Base-by-base conservation (phyloP, 2,113 vertebrate genomes). In the Regulus satrapa region DNA sequence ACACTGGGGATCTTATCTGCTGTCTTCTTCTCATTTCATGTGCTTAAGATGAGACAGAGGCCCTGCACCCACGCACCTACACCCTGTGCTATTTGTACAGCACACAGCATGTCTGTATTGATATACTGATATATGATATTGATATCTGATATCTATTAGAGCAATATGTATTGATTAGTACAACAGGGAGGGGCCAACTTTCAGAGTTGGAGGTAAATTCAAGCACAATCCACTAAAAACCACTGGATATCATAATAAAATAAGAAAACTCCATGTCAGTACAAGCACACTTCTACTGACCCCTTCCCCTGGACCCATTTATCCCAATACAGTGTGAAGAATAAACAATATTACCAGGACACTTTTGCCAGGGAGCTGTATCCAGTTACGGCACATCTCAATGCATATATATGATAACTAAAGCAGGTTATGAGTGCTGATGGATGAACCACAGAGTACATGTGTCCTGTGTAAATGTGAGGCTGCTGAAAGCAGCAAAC, bases 381-480 rank as follows among this genome's bases (percentile, higher is more conserved):
- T n/a, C 25, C 52, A 20, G 36, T 20, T n/a, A 3, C 21, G 32
- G 29, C 14, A n/a, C 19, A 16, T 49, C 38, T 73, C 51, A 73
- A 3, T 29, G 19, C 43, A 80, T 41, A 43, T 8, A 31, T 4
- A 24, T 17, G 69, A 26, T 41, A 56, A 73, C 18, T 36, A 56
- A 75, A 72, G 25, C 49, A 68, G 36, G 14, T 34, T 67, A 52
- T 1, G 8, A 86, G 41, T 2, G 3, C 15, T 48, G 38, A 41
- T 66, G 12, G 59, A 62, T 86, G 34, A 62, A 38, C 5, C 31
- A 67, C 36, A 31, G 0, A 0, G 34, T 32, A 51, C 1, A 1
- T 46, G 12, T 74, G 46, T 67, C 31, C 43, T n/a, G 15, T 17
- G 49, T 34, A 61, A 75, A 77, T 1, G 3, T 18, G 20, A 72